phyloP scores from a whole-genome alignment of 2,888 invertebrate genomes.

The Diachrysia chrysitis region DNA sequence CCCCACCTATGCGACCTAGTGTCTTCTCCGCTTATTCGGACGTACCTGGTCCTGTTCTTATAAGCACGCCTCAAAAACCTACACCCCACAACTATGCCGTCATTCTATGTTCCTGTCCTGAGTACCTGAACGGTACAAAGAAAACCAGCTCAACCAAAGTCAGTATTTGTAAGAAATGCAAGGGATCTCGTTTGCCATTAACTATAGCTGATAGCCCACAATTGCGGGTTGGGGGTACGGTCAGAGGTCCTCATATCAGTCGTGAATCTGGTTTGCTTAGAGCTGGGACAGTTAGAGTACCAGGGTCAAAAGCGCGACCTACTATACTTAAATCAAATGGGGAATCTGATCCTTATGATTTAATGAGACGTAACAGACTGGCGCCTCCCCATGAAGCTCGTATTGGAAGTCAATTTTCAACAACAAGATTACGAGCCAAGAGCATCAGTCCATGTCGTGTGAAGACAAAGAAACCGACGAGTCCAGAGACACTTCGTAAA shows the following conservation, averaged over 20 bases:
- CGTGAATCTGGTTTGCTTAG: constrained; percentile 85
- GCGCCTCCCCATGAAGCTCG: constrained; percentile 90
- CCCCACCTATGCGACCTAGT: constrained; percentile 82
- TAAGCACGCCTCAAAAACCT: constrained; percentile 88
- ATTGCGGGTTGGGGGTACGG: constrained; percentile 90
- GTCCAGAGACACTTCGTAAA: constrained; percentile 80
- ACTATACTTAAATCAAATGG: constrained; percentile 90
- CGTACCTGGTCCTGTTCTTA: constrained; percentile 83
- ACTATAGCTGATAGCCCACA: constrained; percentile 90
- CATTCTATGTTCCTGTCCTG: constrained; percentile 94
- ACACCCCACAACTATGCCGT: constrained; percentile 91
- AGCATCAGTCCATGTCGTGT: constrained; percentile 89
- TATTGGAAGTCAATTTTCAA: constrained; percentile 86
- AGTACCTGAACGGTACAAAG: constrained; percentile 94
- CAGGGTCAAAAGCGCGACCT: constrained; percentile 89
- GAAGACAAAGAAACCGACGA: constrained; percentile 84
- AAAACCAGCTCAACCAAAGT: constrained; percentile 92
- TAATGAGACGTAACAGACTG: constrained; percentile 94
- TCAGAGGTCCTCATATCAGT: constrained; percentile 87
- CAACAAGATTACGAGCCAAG: constrained; percentile 86
- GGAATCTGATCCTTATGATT: constrained; percentile 93
- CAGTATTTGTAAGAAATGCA: constrained; percentile 94
- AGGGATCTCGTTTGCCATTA: constrained; percentile 93
- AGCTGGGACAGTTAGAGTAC: constrained; percentile 91
- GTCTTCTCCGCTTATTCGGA: constrained; percentile 87